Evolutionary conservation across 2,113 vertebrate genomes (phyloP), one percentile per base, ranked within the genome.

Genomic region (Menidia beryllina): DNA sequence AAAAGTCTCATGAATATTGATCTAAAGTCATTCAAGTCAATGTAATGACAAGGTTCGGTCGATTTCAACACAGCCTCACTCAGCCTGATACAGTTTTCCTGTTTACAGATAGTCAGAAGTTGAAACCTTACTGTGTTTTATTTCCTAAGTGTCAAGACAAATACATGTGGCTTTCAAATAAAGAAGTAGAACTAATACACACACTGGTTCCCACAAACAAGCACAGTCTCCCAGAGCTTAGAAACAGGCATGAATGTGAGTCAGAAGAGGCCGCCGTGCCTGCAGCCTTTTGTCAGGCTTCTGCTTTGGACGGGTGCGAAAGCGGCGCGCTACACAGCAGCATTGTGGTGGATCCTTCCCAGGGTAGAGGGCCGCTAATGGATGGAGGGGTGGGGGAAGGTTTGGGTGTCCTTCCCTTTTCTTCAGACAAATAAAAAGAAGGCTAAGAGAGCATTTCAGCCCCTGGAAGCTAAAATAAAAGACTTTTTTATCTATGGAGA

Each of bases 271-370:
- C 69, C 8, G 19, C 67, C 34, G 57, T 17, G 25, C 23, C 54
- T 21, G n/a, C 1, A 38, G 39, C 45, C 69, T 64, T 86, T 89
- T 89, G 86, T 85, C 19, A 23, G 45, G 21, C 67, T 60, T 48
- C 57, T 72, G 48, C 66, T 66, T 76, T 69, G 61, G 66, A 52
- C 55, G 49, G 14, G 0, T 54, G 69, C 43, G 62, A 75, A 65
- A 61, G 47, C 36, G 30, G 50, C 15, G 67, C 69, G 67, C 79
- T 86, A 72, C 86, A 79, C 45, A 49, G 54, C 9, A 41, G 75
- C 27, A 75, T 85, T 87, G 77, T 86, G 49, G 47, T 57, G 17
- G 50, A 67, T 49, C 75, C 81, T 81, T 87, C 81, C 77, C 84
- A 74, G 48, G 72, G 66, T 68, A 62, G 48, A 54, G 70, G 60